A percentile compares a stretch with the other conserved stretches of the same genome.
phyloP scores from a whole-genome alignment of 2,888 invertebrate genomes.

The Napeogenes inachia region DNA sequence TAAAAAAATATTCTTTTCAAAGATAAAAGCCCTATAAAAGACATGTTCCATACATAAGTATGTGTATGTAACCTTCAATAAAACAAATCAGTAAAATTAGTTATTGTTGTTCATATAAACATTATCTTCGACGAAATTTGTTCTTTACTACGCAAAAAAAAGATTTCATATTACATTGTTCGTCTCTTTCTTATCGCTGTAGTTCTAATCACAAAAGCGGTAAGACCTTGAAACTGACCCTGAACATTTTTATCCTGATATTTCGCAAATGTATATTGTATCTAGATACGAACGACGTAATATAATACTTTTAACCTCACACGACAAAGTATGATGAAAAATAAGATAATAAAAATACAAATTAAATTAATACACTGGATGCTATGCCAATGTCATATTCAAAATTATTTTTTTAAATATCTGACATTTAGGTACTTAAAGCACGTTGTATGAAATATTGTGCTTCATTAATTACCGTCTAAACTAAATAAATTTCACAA shows the following conservation, averaged over 20 bases:
- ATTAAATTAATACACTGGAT: background rate
- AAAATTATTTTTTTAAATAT: background rate
- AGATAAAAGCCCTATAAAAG: no score
- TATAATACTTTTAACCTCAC: slow-evolving; percentile 21
- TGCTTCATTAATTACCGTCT: background rate
- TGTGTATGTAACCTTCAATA: slow-evolving; percentile 58
- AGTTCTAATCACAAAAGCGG: slow-evolving; percentile 71
- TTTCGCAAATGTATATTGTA: slow-evolving; percentile 56
- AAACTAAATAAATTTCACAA: slow-evolving; percentile 1
- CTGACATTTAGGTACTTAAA: no score
- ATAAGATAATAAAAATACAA: slow-evolving; percentile 1
- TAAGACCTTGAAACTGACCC: slow-evolving; percentile 73
- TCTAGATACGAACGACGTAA: slow-evolving; percentile 43
- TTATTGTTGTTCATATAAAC: slow-evolving; percentile 54
- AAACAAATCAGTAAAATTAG: slow-evolving; percentile 66
- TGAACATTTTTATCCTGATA: slow-evolving; percentile 75
- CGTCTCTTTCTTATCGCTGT: slow-evolving; percentile 56
- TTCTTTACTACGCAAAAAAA: slow-evolving; percentile 41
- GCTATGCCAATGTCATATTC: slow-evolving; percentile 2
- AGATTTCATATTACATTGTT: slow-evolving; percentile 45
- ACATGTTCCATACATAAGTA: slow-evolving; percentile 11
- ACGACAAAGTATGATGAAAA: slow-evolving; percentile 15
- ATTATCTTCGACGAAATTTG: slow-evolving; percentile 40
- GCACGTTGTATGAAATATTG: background rate
- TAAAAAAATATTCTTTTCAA: background rate